Conservation (phyloP, 2,113 vertebrate genomes). For the Montifringilla adamsi region DNA sequence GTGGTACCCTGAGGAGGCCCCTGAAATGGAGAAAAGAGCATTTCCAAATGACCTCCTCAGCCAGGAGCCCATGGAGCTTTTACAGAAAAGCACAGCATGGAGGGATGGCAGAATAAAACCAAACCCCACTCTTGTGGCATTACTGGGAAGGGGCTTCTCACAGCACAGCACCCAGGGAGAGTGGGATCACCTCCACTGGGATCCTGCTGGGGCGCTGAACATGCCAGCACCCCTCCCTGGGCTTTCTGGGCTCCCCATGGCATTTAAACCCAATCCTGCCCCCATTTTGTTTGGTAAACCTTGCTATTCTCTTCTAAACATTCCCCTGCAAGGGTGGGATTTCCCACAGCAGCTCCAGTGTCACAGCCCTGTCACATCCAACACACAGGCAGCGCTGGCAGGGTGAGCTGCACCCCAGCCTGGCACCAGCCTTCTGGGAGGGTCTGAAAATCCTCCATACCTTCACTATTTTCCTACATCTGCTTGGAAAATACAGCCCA, state of each 20-base stretch:
- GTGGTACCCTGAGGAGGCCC: neutral
- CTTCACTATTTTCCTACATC: neutral
- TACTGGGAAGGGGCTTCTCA: neutral
- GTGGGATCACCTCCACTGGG: accelerated
- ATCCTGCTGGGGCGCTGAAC: neutral
- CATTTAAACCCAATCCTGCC: neutral
- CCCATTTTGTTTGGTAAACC: neutral
- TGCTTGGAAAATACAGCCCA: neutral
- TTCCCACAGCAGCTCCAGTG: neutral
- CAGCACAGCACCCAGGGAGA: neutral
- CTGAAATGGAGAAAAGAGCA: neutral
- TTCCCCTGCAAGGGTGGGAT: accelerated
- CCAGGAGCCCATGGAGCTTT: accelerated
- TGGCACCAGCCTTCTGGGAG: neutral
- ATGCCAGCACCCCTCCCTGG: accelerated
- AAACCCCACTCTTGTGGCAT: accelerated
- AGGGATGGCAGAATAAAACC: neutral
- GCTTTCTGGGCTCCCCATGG: neutral
- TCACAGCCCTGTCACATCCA: neutral
- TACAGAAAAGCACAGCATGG: accelerated
- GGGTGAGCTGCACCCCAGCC: neutral
- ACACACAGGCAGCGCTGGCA: accelerated
- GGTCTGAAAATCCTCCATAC: neutral
- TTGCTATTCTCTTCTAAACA: neutral
- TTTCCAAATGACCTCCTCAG: neutral